Evolutionary conservation across 2,797 vertebrate genomes (phyloP).

Genomic region (Geotria australis): DNA sequence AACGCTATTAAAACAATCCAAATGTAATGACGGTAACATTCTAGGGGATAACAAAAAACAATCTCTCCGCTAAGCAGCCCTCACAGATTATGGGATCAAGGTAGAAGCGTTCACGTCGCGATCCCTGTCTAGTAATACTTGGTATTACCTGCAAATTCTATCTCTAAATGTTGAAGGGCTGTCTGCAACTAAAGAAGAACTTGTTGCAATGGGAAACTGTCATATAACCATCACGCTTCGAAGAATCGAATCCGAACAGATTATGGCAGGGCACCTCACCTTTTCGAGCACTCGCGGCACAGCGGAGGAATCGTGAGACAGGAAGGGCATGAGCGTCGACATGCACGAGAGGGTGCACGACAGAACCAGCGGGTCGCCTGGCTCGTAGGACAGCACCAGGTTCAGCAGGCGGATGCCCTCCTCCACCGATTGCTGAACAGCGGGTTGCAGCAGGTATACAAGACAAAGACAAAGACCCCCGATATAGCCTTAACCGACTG

Average conservation of each 20-base stretch:
- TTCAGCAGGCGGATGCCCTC: slow-evolving; percentile 55
- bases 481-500: no score
- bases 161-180: no score
- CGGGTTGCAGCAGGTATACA: not conserved
- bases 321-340: slow-evolving; percentile 59
- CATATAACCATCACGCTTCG: no score
- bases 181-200: no score
- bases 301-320: slow-evolving; percentile 28
- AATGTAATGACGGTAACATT: not conserved
- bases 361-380: slow-evolving; percentile 60
- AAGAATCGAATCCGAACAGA: no score
- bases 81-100: no score
- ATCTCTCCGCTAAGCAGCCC: not conserved
- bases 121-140: no score
- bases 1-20: slow-evolving; percentile 1
- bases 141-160: no score
- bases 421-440: slow-evolving; percentile 30
- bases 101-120: no score
- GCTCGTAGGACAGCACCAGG: slow-evolving; percentile 44
- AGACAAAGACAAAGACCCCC: not conserved
- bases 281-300: slow-evolving; percentile 50
- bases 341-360: slow-evolving; percentile 71
- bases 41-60: not conserved
- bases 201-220: no score
- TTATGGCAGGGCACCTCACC: slow-evolving; percentile 13